A percentile compares a stretch with the other conserved stretches of the same genome.
Evolutionary conservation across 2,797 vertebrate genomes (phyloP).

Genomic region (Typhlichthys subterraneus): DNA sequence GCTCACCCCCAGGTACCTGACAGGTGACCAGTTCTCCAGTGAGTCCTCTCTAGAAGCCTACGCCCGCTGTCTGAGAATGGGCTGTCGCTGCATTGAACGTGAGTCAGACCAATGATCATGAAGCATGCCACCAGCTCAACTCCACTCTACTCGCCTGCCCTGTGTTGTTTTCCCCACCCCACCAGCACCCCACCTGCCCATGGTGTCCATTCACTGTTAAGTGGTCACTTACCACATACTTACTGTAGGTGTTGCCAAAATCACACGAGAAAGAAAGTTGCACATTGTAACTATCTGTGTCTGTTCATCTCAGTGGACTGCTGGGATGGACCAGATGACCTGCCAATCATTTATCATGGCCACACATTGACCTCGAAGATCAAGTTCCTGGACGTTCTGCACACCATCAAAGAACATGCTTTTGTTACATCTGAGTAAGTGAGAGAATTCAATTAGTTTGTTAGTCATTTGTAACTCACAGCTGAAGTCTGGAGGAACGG

Average conservation of each 20-base stretch:
- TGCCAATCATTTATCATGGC: slow-evolving; percentile 97
- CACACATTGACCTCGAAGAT: slow-evolving; percentile 98
- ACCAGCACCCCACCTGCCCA: too few species aligned
- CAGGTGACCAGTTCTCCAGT: slow-evolving; percentile 96
- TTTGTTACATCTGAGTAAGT: slow-evolving; percentile 95
- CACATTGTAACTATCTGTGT: neutral
- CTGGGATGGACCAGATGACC: slow-evolving; percentile 96
- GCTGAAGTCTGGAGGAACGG: too few species aligned
- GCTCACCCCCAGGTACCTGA: slow-evolving; percentile 77
- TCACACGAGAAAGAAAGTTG: too few species aligned
- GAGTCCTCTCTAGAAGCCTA: slow-evolving; percentile 97
- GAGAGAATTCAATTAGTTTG: too few species aligned
- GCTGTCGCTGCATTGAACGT: slow-evolving; percentile 96
- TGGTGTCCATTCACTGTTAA: too few species aligned
- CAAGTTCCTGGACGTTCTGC: slow-evolving; percentile 92
- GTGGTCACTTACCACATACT: too few species aligned
- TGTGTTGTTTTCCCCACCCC: too few species aligned
- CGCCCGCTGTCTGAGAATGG: slow-evolving; percentile 93
- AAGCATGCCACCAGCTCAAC: too few species aligned
- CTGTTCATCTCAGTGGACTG: slow-evolving; percentile 86
- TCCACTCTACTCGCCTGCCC: too few species aligned
- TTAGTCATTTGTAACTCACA: too few species aligned
- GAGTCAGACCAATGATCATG: slow-evolving; percentile 43
- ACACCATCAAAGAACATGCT: slow-evolving; percentile 95
- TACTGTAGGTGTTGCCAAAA: neutral